phyloP scores from a whole-genome alignment of 2,888 invertebrate genomes.

The Ornithoptera alexandrae region DNA sequence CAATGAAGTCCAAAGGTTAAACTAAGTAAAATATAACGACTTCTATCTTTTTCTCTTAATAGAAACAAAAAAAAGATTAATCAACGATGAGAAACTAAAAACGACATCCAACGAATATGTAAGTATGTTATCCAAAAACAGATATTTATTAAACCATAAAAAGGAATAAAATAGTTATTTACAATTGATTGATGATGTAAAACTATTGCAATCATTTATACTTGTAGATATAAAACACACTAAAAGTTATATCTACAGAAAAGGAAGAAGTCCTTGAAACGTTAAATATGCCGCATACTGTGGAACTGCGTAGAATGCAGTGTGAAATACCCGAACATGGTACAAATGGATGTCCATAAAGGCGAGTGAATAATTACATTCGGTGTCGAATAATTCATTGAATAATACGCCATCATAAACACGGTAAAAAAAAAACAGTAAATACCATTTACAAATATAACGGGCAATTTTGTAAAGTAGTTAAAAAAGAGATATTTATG shows the following conservation, averaged over 20 bases:
- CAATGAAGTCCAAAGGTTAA: no score
- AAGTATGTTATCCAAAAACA: no score
- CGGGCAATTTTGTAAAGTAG: conserved; percentile 19
- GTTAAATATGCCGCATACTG: background rate
- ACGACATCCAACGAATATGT: no score
- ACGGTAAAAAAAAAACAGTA: conserved; percentile 15
- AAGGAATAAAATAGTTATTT: no score
- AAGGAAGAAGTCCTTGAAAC: no score
- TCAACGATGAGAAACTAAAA: no score
- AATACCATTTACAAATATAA: conserved; percentile 24
- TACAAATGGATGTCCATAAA: background rate
- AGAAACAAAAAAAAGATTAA: no score
- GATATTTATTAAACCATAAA: no score
- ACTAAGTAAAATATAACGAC: no score
- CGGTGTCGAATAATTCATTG: conserved; percentile 20
- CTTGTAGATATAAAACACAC: background rate
- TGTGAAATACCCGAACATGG: background rate
- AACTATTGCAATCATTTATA: no score
- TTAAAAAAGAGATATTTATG: conserved; percentile 24
- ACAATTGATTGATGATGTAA: no score
- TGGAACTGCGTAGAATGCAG: background rate
- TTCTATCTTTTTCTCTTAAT: no score
- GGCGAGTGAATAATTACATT: background rate
- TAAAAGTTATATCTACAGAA: background rate
- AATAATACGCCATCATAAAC: conserved; percentile 7